Percentiles rank a stretch among this genome's conserved stretches.
Conservation (phyloP, 2,888 invertebrate genomes). For the Lasioglossum figueresi region DNA sequence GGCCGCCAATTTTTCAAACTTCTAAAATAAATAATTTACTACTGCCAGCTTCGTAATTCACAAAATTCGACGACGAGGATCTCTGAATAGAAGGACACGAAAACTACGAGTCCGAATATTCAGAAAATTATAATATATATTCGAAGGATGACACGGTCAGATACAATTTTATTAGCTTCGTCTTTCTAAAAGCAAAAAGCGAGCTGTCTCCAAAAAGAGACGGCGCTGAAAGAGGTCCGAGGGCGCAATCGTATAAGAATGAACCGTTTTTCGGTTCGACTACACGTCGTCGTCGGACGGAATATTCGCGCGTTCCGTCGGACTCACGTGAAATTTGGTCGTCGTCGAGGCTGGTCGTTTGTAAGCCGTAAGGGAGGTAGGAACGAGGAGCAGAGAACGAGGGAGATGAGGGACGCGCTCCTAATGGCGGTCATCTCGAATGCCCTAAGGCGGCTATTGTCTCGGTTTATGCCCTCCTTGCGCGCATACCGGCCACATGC, state of each 20-base stretch:
- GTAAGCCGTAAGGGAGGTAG: slow-evolving; percentile 18
- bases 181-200: not conserved
- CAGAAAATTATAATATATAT: not conserved
- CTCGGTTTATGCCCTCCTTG: slow-evolving; percentile 78
- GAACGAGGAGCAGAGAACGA: slow-evolving; percentile 46
- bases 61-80: no score
- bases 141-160: not conserved
- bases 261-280: not conserved
- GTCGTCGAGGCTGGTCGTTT: slow-evolving; percentile 46
- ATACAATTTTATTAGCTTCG: not conserved
- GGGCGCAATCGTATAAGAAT: not conserved
- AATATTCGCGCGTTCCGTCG: slow-evolving; percentile 23
- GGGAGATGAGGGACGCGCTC: slow-evolving; percentile 64
- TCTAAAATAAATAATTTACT: not conserved
- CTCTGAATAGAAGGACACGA: no score
- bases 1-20: not conserved
- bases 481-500: slow-evolving; percentile 58
- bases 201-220: not conserved
- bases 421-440: slow-evolving; percentile 76
- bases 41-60: no score
- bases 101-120: not conserved
- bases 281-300: slow-evolving; percentile 20
- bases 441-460: slow-evolving; percentile 78
- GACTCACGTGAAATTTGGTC: slow-evolving; percentile 56
- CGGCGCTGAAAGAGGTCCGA: not conserved